Percentiles rank a stretch among this genome's conserved stretches.
Evolutionary conservation across 2,888 invertebrate species (phyloP).

Genomic region (Bimastos eiseni): DNA sequence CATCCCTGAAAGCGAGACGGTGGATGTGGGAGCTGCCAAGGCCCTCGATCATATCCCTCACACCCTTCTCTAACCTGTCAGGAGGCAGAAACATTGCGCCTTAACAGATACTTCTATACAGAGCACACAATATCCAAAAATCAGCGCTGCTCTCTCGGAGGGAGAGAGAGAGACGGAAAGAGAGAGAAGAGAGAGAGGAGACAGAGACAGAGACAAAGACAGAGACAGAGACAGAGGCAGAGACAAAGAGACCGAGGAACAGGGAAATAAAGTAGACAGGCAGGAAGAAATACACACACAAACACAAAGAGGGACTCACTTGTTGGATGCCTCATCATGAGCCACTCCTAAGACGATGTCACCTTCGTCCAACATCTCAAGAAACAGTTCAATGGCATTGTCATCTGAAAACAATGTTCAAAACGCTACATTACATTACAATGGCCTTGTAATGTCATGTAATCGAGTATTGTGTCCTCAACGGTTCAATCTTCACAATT

Average conservation of each 20-base stretch:
- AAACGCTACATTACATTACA: too few relatives aligned
- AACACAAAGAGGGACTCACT: constrained; percentile 52
- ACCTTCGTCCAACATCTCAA: constrained; percentile 59
- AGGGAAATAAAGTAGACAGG: neutral
- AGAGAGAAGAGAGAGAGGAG: neutral
- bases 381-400: constrained; percentile 62
- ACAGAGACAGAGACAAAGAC: neutral
- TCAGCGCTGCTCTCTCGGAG: too few relatives aligned
- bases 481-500: neutral
- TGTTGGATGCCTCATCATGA: constrained; percentile 67
- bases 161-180: neutral
- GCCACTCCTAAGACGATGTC: constrained; percentile 66
- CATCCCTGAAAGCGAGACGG: constrained; percentile 66
- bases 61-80: constrained; percentile 49
- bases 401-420: constrained; percentile 56
- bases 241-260: neutral
- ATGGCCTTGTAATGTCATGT: too few relatives aligned
- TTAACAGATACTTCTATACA: neutral
- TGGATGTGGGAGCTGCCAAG: constrained; percentile 67
- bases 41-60: constrained; percentile 64
- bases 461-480: neutral
- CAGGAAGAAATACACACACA: neutral
- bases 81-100: neutral
- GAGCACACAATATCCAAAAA: too few relatives aligned
- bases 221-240: neutral